A percentile compares a stretch with the other conserved stretches of the same genome.
Conservation (phyloP, 2,888 invertebrate species). For the Drosophila leonis region DNA sequence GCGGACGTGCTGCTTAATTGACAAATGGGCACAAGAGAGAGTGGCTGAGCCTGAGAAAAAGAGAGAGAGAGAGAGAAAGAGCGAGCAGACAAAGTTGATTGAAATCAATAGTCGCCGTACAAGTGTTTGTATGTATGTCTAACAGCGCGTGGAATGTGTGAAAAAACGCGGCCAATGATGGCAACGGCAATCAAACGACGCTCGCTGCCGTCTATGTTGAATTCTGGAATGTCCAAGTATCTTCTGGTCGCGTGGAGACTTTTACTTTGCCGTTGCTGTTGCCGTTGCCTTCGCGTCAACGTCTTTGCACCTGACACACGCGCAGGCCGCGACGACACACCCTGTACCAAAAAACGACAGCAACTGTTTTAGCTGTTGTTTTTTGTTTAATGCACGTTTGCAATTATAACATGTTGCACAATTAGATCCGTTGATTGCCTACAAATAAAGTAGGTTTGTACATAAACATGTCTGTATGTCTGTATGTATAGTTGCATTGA, state of each 20-base stretch:
- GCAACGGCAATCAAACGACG: slow-evolving; percentile 64
- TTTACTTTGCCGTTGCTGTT: slow-evolving; percentile 36
- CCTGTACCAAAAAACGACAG: slow-evolving; percentile 39
- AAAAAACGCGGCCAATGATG: slow-evolving; percentile 81
- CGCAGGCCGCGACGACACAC: slow-evolving; percentile 53
- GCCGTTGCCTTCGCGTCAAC: slow-evolving; percentile 17
- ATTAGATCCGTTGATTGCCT: slow-evolving; percentile 28
- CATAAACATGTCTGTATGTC: neutral
- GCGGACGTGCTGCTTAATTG: slow-evolving; percentile 77
- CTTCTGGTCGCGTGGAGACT: slow-evolving; percentile 59
- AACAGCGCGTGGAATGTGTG: slow-evolving; percentile 72
- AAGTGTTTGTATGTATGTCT: slow-evolving; percentile 54
- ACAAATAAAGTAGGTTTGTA: slow-evolving; percentile 3
- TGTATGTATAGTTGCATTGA: slow-evolving; percentile 17
- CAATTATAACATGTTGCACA: slow-evolving; percentile 39
- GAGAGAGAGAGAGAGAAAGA: slow-evolving; percentile 38
- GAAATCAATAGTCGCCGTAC: slow-evolving; percentile 76
- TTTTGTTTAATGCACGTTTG: slow-evolving; percentile 23
- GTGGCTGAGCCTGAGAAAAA: slow-evolving; percentile 36
- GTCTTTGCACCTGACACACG: slow-evolving; percentile 61
- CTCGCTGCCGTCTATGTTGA: slow-evolving; percentile 53
- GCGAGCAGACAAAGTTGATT: slow-evolving; percentile 64
- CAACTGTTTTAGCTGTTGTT: slow-evolving; percentile 39
- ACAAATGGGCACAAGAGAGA: slow-evolving; percentile 67
- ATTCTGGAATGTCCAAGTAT: slow-evolving; percentile 75